Percentiles rank a stretch among this genome's conserved stretches.
These are phyloP conservation scores for Uromys caudimaculatus DNA, from an alignment of 2,797 vertebrate species.

Conservation along the genomic window DNA sequence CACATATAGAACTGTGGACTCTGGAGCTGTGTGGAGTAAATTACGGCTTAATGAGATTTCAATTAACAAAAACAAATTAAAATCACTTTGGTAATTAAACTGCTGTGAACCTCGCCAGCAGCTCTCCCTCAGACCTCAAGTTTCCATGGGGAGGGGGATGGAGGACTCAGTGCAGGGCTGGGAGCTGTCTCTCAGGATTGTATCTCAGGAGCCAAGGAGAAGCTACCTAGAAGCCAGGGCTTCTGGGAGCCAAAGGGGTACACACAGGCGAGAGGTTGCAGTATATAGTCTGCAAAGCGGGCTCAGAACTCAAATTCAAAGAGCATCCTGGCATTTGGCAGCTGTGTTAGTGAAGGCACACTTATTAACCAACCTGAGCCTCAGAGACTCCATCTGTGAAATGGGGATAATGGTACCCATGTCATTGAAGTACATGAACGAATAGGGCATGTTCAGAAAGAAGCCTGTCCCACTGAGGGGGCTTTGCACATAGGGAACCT, in stretches of 20 bases:
- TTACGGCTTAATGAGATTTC: conserved; percentile 88
- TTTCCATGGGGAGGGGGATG: conserved; percentile 46
- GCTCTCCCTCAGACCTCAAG: conserved; percentile 78
- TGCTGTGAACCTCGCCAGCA: conserved; percentile 86
- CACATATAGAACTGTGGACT: conserved; percentile 69
- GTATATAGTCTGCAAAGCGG: not conserved
- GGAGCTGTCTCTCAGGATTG: not conserved
- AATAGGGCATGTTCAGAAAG: not conserved
- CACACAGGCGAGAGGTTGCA: not conserved
- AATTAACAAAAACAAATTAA: conserved; percentile 89
- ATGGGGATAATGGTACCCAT: not conserved
- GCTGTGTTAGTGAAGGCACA: not conserved
- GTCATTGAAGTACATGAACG: not conserved
- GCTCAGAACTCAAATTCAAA: not conserved
- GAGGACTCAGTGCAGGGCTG: not conserved
- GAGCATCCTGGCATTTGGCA: not conserved
- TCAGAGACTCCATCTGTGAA: conserved; percentile 57
- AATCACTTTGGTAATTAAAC: conserved; percentile 86
- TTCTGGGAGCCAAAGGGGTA: not conserved
- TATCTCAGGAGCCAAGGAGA: not conserved
- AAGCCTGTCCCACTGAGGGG: not conserved
- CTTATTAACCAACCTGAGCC: not conserved
- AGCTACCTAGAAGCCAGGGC: not conserved
- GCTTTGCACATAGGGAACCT: not conserved
- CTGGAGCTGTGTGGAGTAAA: conserved; percentile 82